Conservation (phyloP, 1,140 invertebrate genomes). For the Eufriesea mexicana region DNA sequence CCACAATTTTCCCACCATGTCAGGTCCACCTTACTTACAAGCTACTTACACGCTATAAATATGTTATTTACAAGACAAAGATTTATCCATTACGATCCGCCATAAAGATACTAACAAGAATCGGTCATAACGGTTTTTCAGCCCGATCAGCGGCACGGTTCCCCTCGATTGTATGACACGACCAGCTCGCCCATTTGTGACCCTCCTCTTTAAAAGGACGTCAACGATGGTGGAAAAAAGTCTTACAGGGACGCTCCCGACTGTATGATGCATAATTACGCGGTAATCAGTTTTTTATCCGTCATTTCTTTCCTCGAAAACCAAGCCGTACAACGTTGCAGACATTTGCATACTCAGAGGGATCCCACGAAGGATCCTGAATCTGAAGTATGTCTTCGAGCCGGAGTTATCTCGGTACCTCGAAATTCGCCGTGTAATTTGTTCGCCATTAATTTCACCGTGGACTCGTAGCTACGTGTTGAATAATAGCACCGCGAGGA, state of each 20-base stretch:
- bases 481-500: constrained; percentile 30
- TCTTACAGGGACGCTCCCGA: constrained; percentile 12
- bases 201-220: not conserved
- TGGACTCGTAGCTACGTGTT: constrained; percentile 10
- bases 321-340: not conserved
- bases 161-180: not conserved
- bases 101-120: not conserved
- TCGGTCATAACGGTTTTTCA: constrained; percentile 1
- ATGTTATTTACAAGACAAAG: not conserved
- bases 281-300: constrained; percentile 31
- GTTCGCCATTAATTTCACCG: constrained; percentile 46
- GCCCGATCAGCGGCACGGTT: not conserved
- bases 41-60: not conserved
- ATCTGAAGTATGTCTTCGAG: constrained; percentile 13
- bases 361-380: not conserved
- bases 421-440: constrained; percentile 50
- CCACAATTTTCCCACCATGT: too few relatives aligned
- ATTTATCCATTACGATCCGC: not conserved
- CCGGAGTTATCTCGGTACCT: not conserved
- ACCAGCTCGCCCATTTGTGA: not conserved
- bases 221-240: not conserved
- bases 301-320: constrained; percentile 14
- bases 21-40: too few relatives aligned
- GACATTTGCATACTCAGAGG: constrained; percentile 38
- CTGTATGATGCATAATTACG: constrained; percentile 46